These are phyloP conservation scores for Molanna angustata DNA, from an alignment of 2,888 invertebrate species.

Conservation along the genomic window DNA sequence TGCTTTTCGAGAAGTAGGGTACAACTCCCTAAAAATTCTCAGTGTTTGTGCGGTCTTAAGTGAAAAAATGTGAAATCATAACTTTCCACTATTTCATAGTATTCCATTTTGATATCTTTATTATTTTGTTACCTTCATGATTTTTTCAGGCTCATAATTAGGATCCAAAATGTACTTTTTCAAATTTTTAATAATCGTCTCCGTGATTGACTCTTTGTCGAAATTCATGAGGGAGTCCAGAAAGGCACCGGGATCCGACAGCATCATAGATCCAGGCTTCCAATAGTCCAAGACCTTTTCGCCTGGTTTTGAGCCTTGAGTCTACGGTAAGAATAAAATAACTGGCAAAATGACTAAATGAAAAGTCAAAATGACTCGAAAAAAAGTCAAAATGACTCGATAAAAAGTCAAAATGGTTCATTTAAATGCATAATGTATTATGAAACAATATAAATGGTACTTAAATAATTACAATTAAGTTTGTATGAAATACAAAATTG, in stretches of 20 bases:
- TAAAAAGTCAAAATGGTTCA: no score
- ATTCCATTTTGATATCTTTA: not conserved
- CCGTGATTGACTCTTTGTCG: slow-evolving; percentile 80
- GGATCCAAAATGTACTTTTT: slow-evolving; percentile 74
- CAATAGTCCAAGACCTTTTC: slow-evolving; percentile 87
- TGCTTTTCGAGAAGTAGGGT: no score
- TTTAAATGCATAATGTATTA: no score
- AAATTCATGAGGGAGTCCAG: slow-evolving; percentile 79
- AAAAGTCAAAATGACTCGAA: no score
- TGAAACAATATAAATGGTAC: no score
- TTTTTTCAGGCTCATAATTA: slow-evolving; percentile 76
- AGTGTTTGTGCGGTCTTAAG: no score
- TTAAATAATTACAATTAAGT: no score
- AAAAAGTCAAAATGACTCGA: no score
- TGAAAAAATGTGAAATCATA: not conserved
- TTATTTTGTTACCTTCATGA: slow-evolving; percentile 54
- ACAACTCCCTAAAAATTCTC: no score
- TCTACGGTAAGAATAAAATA: no score
- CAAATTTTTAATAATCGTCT: slow-evolving; percentile 77
- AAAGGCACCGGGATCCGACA: slow-evolving; percentile 81
- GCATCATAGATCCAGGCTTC: slow-evolving; percentile 79
- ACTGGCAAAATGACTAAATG: no score
- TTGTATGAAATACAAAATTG: no score
- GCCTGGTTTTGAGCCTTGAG: slow-evolving; percentile 44
- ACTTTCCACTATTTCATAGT: not conserved